Evolutionary conservation across 1,140 invertebrate species (phyloP), one percentile per base, ranked within the genome.

Genomic region (Helicoverpa armigera): DNA sequence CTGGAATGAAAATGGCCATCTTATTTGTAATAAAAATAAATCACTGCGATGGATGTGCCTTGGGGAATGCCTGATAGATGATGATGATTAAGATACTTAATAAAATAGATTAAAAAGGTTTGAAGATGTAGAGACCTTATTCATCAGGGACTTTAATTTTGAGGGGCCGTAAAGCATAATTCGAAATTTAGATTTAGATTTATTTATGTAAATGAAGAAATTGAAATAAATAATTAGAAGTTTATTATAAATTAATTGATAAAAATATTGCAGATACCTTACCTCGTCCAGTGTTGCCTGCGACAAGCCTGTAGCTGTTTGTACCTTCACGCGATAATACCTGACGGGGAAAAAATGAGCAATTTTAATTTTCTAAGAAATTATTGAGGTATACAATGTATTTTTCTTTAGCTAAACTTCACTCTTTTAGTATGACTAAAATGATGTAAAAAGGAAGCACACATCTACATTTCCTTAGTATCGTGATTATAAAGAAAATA

Each of bases 251-350:
- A 43, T 43, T 5, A 43, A 43, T 43, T 43, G 35, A 35, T 1
- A 35, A 35, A 5, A 35, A 35, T 43, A 3, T 7, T 9, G 5
- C 35, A 43, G 9, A 18, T 12, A 81, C 83, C 79, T 78, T 86
- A 97, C 97, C 97, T 91, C 96, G 96, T n/a, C 96, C 96, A 1
- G 97, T 97, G 85, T 97, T 97, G 51, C 97, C 97, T 35, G 96
- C 96, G 7, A 97, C 95, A 7, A 97, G 84, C 81, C 95, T 94
- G 82, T 97, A 97, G 58, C 85, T 91, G 56, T 91, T 85, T 0
- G 83, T 83, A 2, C 86, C 93, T 80, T 95, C 95, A 84, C 94
- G 95, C 7, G 90, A 83, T 69, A 97, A 94, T 14, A 96, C 88
- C 88, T 94, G 82, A 53, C n/a, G 31, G 43, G 4, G 7, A 43